Base-by-base conservation (phyloP, 2,888 invertebrate genomes). In the Philereme transversata region DNA sequence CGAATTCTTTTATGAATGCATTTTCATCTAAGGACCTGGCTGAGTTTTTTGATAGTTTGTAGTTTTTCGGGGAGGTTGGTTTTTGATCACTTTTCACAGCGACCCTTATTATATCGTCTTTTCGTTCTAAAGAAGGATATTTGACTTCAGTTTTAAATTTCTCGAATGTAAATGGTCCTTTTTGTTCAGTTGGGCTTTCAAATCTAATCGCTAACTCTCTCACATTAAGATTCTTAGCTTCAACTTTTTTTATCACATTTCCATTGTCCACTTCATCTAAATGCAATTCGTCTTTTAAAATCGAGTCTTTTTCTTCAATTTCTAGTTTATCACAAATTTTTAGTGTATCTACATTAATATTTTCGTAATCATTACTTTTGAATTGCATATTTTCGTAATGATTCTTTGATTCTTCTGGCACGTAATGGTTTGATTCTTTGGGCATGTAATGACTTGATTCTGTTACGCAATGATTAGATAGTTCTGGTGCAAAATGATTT, bases 11-110 rank as follows among this genome's bases (percentile, higher is more conserved):
- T 2, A 94, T 89, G 71, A 96, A 96, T 8, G 95, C 96, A 68
- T 95, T 95, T 73, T 96, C 96, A 79, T 96, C 96, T 57, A 96
- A 81, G 0, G 96, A 96, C 35, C 95, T 87, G 0, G 96, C 95
- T 0, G 94, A 93, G 66, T 94, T 93, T 75, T 95, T 95, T 0
- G 95, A 87, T 54, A 94, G 77, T 66, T 88, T 90, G 61, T 88
- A 89, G 22, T 93, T 93, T 71, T 94, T 93, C 0, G 95, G 95
- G 0, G 95, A 90, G 4, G 45, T 45, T 0, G 55, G 61, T 43
- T 60, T 63, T 1, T 82, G 80, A 35, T 79, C 82, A 51, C 78
- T 84, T 51, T 79, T 81, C 0, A 86, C 76, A 65, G 84, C 78
- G 6, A 75, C 60, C 56, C 75, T 81, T 10, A 56, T 22, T 5